Conservation (phyloP, 2,888 invertebrate genomes). For the Formica aserva region DNA sequence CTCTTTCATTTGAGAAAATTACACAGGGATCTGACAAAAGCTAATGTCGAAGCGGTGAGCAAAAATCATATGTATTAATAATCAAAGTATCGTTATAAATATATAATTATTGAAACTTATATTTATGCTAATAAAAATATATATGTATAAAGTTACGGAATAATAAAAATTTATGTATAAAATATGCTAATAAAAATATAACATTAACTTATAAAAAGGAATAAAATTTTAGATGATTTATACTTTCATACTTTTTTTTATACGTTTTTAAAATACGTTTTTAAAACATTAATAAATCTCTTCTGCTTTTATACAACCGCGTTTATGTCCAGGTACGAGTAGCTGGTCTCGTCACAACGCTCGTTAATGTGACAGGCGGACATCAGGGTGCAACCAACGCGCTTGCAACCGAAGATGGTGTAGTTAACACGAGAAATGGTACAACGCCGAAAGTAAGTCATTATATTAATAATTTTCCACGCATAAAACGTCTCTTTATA, state of each 20-base stretch:
- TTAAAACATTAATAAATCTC: not conserved
- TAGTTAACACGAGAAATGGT: constrained; percentile 75
- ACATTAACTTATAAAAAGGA: not conserved
- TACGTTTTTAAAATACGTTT: not conserved
- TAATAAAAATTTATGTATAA: not conserved
- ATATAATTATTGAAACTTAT: not conserved
- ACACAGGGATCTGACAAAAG: constrained; percentile 93
- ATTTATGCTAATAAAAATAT: not conserved
- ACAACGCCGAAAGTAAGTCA: constrained; percentile 80
- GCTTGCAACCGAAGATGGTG: constrained; percentile 69
- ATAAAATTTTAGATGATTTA: not conserved
- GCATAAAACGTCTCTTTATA: not conserved
- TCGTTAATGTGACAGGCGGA: constrained; percentile 92
- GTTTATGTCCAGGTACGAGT: constrained; percentile 87
- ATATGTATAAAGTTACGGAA: not conserved
- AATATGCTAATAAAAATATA: not conserved
- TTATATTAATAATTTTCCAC: constrained; percentile 5
- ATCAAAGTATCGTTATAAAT: not conserved
- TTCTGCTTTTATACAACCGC: not conserved
- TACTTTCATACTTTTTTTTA: not conserved
- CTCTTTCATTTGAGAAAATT: constrained; percentile 94
- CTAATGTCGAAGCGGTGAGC: constrained; percentile 92
- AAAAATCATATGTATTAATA: not conserved
- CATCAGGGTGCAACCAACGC: constrained; percentile 84
- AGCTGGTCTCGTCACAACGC: constrained; percentile 93